Evolutionary conservation across 1,140 invertebrate species (phyloP).

Genomic region (Cyrtorhinus lividipennis): DNA sequence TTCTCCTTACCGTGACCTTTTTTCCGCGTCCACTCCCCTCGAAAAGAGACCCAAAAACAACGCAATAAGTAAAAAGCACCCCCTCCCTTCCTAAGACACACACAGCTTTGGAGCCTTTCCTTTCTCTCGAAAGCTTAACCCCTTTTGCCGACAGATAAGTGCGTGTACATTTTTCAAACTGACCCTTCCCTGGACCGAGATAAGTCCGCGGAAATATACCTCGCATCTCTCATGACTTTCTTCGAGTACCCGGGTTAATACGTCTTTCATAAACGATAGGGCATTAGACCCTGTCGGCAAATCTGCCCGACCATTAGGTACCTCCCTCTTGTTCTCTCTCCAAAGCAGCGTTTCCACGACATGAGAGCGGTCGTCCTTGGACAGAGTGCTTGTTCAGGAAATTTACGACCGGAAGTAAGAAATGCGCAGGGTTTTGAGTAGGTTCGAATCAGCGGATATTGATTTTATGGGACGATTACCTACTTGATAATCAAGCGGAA

Average conservation of each 20-base stretch:
- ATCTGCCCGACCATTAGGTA: too few species aligned
- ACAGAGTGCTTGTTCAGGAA: too few species aligned
- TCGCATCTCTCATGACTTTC: slow-evolving; percentile 2
- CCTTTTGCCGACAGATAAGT: slow-evolving; percentile 14
- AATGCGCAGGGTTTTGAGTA: too few species aligned
- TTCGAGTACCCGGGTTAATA: neutral
- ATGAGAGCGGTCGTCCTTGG: too few species aligned
- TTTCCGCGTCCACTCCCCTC: neutral
- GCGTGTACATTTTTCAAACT: slow-evolving; percentile 13
- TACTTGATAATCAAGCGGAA: too few species aligned
- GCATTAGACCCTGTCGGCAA: too few species aligned
- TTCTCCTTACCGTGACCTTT: too few species aligned
- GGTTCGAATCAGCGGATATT: too few species aligned
- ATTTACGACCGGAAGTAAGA: too few species aligned
- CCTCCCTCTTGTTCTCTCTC: too few species aligned
- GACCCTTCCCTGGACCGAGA: neutral
- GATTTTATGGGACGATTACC: too few species aligned
- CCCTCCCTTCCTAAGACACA: neutral
- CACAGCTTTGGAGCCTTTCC: neutral
- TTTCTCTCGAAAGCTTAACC: neutral
- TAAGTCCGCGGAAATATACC: slow-evolving; percentile 3
- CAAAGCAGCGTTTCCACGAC: too few species aligned
- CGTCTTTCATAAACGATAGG: neutral
- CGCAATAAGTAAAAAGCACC: slow-evolving; percentile 13
- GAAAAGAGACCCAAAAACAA: neutral